Evolutionary conservation across 1,140 invertebrate species (phyloP), one percentile per base, ranked within the genome.

Genomic region (Matsumurasca onukii): DNA sequence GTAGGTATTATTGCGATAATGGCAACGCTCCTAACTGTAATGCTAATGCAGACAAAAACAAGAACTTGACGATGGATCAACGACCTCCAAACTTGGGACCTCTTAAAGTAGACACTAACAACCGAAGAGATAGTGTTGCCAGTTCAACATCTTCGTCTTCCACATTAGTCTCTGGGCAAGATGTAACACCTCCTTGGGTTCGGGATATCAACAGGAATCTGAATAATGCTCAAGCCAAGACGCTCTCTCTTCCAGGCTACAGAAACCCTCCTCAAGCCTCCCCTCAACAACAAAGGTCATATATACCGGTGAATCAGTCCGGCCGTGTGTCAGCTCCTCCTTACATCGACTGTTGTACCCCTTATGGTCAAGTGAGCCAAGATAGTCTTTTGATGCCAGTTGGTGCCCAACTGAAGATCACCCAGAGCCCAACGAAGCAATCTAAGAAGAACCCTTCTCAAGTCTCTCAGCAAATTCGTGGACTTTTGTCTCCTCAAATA

Each of bases 281-380:
- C 1, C 31, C 39, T 15, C 55, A 59, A 59, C 31, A 45, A 13
- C 15, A 31, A n/a, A 15, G 62, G 22, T 48, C 62, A 12, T 39
- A 65, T 20, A 65, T 65, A 17, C 62, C 62, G 9, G 62, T 65
- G 15, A 65, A 29, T 31, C 65, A 61, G 3, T 70, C 69, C 20
- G 69, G 69, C 3, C 22, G 69, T 17, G 34, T 66, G 31, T 70
- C 69, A 0, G 66, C 61, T n/a, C 69, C 66, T 30, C 69, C 69
- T 22, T 70, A 70, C 15, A 31, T 65, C 1, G 55, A 59, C 24
- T 65, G 39, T 27, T 45, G 39, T 17, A 25, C 31, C 25, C 62
- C 31, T 12, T 65, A 65, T 39, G 39, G 62, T 9, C 62, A 65
- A 24, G 48, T 39, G 1, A 45, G 27, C 15, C 62, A 45, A 17